A percentile compares a stretch with the other conserved stretches of the same genome.
Conservation (phyloP, 2,888 invertebrate species). For the Drosophila vallismaia region DNA sequence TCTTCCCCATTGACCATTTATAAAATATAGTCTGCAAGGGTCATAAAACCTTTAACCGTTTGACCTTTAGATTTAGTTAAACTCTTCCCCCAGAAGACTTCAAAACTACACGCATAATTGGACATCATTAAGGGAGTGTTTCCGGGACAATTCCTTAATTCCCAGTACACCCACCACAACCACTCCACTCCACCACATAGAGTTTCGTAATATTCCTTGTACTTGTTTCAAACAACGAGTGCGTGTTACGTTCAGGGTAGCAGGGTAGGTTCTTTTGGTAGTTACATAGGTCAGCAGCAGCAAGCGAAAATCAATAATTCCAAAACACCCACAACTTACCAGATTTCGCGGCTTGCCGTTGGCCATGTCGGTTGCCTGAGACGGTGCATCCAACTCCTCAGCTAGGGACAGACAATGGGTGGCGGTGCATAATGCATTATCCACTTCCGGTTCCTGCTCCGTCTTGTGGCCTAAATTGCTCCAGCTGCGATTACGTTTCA, state of each 20-base stretch:
- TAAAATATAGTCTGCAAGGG: too few species aligned
- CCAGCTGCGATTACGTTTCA: conserved; percentile 73
- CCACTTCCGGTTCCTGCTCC: conserved; percentile 52
- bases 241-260: conserved; percentile 4
- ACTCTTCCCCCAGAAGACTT: not conserved
- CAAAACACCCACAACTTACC: conserved; percentile 50
- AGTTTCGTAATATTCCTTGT: conserved; percentile 32
- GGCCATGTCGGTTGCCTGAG: conserved; percentile 33
- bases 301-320: conserved; percentile 47
- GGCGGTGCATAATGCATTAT: conserved; percentile 59
- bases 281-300: conserved; percentile 63
- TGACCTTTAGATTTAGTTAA: not conserved
- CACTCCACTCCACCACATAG: not conserved
- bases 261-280: conserved; percentile 16
- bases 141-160: conserved; percentile 10
- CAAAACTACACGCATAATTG: conserved; percentile 1
- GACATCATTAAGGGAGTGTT: conserved; percentile 7
- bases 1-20: too few species aligned
- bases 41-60: too few species aligned
- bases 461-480: conserved; percentile 68
- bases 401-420: conserved; percentile 36
- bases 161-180: conserved; percentile 1
- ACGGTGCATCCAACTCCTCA: conserved; percentile 21
- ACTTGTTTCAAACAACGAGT: conserved; percentile 15
- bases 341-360: conserved; percentile 66